phyloP scores from a whole-genome alignment of 2,113 vertebrate genomes.

The Caranx ignobilis region DNA sequence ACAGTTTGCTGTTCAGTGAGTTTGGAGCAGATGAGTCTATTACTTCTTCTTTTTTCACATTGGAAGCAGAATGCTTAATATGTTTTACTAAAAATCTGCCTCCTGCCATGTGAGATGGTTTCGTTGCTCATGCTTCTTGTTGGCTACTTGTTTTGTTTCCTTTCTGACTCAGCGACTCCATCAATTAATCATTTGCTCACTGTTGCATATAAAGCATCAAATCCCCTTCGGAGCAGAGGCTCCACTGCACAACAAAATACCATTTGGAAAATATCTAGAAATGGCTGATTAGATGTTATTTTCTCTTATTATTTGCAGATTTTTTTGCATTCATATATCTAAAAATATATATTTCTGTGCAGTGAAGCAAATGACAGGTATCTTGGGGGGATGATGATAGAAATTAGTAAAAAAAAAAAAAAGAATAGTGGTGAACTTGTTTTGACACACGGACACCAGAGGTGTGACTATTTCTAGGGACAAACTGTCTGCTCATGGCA shows the following conservation, averaged over 20 bases:
- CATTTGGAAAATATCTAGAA: background rate
- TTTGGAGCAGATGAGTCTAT: background rate
- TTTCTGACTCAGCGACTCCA: constrained; percentile 8
- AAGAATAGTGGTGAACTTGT: too few species aligned
- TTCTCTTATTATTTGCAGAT: background rate
- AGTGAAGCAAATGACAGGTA: background rate
- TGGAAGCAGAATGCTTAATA: background rate
- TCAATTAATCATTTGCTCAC: constrained; percentile 11
- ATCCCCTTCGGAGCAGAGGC: background rate
- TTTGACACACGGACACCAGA: background rate
- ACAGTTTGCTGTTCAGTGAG: background rate
- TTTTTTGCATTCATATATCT: background rate
- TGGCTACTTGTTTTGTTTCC: constrained; percentile 3
- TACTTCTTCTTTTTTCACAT: background rate
- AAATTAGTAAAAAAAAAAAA: background rate
- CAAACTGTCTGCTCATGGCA: constrained; percentile 26
- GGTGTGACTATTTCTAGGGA: constrained; percentile 2
- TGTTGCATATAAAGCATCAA: background rate
- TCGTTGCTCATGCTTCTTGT: background rate
- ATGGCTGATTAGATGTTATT: background rate
- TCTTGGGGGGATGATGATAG: background rate
- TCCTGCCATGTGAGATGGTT: background rate
- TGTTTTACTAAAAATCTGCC: background rate
- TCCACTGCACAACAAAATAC: background rate
- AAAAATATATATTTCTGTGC: background rate